Evolutionary conservation across 2,888 invertebrate species (phyloP).

Genomic region (Tipula unca): DNA sequence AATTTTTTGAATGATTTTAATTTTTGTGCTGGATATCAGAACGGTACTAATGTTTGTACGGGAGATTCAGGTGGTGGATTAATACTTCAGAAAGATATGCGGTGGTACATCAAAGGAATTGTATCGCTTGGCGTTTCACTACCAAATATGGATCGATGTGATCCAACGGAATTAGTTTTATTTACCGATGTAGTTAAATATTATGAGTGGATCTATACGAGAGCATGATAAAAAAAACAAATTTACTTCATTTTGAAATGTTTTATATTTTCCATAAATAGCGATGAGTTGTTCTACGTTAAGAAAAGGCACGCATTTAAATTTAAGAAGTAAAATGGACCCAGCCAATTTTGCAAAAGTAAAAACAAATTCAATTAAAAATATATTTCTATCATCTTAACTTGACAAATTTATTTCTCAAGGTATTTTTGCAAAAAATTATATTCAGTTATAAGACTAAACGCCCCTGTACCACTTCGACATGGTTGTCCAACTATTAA

Average conservation of each 20-base stretch:
- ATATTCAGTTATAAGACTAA: slow-evolving; percentile 35
- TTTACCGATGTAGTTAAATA: slow-evolving; percentile 19
- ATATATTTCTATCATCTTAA: neutral
- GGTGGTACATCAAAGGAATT: slow-evolving; percentile 20
- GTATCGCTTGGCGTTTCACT: slow-evolving; percentile 21
- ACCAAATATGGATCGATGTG: slow-evolving; percentile 14
- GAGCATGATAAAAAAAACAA: neutral
- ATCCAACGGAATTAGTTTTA: neutral
- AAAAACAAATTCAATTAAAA: neutral
- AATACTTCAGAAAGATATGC: neutral
- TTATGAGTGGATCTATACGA: slow-evolving; percentile 17
- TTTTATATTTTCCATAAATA: no score
- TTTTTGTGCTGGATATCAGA: neutral
- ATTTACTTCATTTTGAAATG: no score
- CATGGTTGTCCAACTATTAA: slow-evolving; percentile 80
- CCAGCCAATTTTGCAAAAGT: neutral
- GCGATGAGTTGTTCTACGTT: no score
- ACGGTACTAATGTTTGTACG: slow-evolving; percentile 25
- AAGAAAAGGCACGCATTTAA: no score
- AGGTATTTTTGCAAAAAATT: neutral
- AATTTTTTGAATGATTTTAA: neutral
- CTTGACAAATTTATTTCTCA: neutral
- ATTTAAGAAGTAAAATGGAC: no score
- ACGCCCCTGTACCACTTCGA: slow-evolving; percentile 73
- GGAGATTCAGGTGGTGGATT: slow-evolving; percentile 17